These are phyloP conservation scores for Acleris cristana DNA, from an alignment of 2,888 invertebrate genomes.

Conservation along the genomic window DNA sequence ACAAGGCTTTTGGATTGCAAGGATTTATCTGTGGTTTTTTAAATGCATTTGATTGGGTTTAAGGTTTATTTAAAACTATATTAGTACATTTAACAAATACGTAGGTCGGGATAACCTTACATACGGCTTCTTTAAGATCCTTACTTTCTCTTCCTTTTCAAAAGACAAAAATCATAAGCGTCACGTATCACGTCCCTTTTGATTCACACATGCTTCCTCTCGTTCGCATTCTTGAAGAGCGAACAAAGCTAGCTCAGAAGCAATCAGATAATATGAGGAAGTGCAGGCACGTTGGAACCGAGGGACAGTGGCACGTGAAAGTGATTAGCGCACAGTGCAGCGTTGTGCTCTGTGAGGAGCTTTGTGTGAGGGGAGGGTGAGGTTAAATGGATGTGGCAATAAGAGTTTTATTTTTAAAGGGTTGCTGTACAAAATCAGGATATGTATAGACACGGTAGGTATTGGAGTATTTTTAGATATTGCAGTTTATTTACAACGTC, in stretches of 20 bases:
- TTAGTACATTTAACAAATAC: no score
- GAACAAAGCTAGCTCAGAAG: constrained; percentile 16
- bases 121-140: no score
- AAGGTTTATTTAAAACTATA: no score
- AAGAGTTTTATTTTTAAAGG: not conserved
- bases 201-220: not conserved
- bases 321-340: constrained; percentile 67
- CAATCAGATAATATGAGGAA: constrained; percentile 34
- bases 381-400: constrained; percentile 36
- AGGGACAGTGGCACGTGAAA: constrained; percentile 38
- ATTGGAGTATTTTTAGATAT: no score
- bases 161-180: no score
- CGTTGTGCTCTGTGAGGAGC: constrained; percentile 63
- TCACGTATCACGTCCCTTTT: not conserved
- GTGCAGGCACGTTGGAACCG: constrained; percentile 33
- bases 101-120: no score
- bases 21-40: no score
- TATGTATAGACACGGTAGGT: no score
- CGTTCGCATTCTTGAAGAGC: not conserved
- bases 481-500: no score
- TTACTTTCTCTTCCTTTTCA: no score
- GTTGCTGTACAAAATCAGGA: not conserved
- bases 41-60: no score
- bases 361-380: constrained; percentile 50
- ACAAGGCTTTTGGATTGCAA: no score